Evolutionary conservation across 2,888 invertebrate genomes (phyloP), one percentile per base, ranked within the genome.

Genomic region (Andricus curvator): DNA sequence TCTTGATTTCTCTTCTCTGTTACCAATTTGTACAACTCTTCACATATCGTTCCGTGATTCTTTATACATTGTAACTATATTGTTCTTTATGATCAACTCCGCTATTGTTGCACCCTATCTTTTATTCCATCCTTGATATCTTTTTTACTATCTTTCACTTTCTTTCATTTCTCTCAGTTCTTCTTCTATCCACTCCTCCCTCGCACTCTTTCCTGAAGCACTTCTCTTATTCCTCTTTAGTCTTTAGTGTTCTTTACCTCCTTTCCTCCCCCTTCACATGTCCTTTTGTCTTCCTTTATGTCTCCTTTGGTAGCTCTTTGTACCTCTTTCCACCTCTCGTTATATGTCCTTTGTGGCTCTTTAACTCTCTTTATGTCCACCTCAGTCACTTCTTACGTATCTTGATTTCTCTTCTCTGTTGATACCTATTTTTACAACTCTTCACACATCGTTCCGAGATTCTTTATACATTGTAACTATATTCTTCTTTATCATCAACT

Each of bases 171-270:
- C 68, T 80, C 22, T 17, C 44, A 62, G 48, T 70, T 62, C 48
- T 20, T n/a, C n/a, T n/a, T n/a, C n/a, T n/a, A n/a, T n/a, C n/a
- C n/a, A n/a, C n/a, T 17, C 64, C 60, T 62, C 29, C 51, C 44
- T 62, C 64, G 17, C 48, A 48, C 17, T 48, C 48, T 48, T 17
- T 48, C 48, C 48, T 48, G 1, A 66, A 79, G 74, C n/a, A 74
- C 62, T 64, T 64, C 70, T 80, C 22, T 17, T 56, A 64, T 62
- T 70, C 67, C 48, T 25, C 77, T 77, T 65, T 44, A 67, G 51
- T 51, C 70, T 41, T 78, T 64, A 77, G 64, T 37, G 29, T 37
- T 64, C 48, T 77, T 67, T 56, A 74, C 56, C 77, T 67, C 78
- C 66, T 51, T 65, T 17, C 48, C 60, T 44, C 25, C 64, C 41